These are phyloP conservation scores for Aurelia sp. DNA, from an alignment of 30 jellyfish, hydroid and myxozoan genomes.

Conservation along the genomic window DNA sequence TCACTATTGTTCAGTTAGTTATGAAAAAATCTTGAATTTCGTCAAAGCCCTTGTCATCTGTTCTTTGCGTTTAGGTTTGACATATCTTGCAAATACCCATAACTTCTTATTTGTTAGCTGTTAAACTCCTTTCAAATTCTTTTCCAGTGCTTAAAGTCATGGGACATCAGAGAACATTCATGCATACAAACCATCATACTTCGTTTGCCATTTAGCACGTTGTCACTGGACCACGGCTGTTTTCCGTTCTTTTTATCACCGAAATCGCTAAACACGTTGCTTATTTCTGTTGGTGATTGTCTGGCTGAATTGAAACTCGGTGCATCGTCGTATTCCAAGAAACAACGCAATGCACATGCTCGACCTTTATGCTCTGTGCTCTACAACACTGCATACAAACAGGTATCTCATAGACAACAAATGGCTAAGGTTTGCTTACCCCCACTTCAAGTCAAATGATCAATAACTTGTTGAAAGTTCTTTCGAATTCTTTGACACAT, in stretches of 20 bases:
- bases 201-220: conserved; percentile 62
- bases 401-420: not conserved
- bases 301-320: conserved; percentile 72
- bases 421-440: too few relatives aligned
- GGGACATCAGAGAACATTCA: conserved; percentile 77
- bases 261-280: conserved; percentile 9
- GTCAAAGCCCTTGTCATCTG: too few relatives aligned
- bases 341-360: conserved; percentile 39
- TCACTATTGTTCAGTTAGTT: too few relatives aligned
- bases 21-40: too few relatives aligned
- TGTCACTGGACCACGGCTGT: conserved; percentile 58
- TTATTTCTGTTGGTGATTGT: conserved; percentile 70
- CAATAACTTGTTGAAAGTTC: too few relatives aligned
- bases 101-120: too few relatives aligned
- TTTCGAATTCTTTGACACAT: too few relatives aligned
- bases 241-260: conserved; percentile 67
- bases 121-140: not conserved
- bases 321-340: conserved; percentile 33
- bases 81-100: too few relatives aligned
- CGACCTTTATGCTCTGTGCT: conserved; percentile 70
- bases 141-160: conserved; percentile 44
- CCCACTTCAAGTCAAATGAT: too few relatives aligned
- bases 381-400: conserved; percentile 47
- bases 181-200: conserved; percentile 65
- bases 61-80: too few relatives aligned